Base-by-base conservation (phyloP, 1,140 invertebrate genomes). In the Drosophila kurseongensis region DNA sequence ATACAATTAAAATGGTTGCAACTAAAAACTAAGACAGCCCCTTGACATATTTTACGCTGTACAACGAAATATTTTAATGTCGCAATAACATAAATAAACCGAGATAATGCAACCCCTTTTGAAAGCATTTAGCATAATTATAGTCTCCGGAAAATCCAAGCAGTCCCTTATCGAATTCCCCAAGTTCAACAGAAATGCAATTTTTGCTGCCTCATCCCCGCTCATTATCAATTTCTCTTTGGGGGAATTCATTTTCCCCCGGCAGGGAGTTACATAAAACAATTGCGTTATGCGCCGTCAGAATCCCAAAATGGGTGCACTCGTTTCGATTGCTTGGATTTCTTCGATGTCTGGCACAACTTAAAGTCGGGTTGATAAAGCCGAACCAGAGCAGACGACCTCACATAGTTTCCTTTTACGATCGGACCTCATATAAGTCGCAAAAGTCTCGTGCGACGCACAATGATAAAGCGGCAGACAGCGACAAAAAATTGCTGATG, bases 361-460 rank as follows among this genome's bases (percentile, higher is more conserved):
- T 63, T 59, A 44, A 61, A 61, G 67, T 71, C 66, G 75, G 82
- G 65, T 65, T 65, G 78, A 75, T 75, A 72, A 72, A 55, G 71
- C 29, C 60, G 38, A 35, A 42, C 29, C 60, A 8, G 32, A 38
- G 60, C 83, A 86, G 79, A 88, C 83, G 83, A 86, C 83, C 83
- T 86, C 83, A 88, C 75, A 88, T 62, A 67, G 75, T 76, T 86
- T 86, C 83, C 83, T 83, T 86, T 88, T 86, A 77, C 14, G 65
- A 73, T 80, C 71, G 66, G 55, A 48, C 62, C 54, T 44, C 32
- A 68, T 75, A 44, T 66, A 68, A 52, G 83, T 79, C 84, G 83
- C 83, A 88, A 76, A 85, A 88, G 83, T 86, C 83, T 83, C 83
- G 83, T 86, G 83, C 83, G 83, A 75, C 51, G 55, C 67, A 67